Percentiles rank a stretch among this genome's conserved stretches.
Conservation (phyloP, 1,140 invertebrate genomes). For the Zaprionus vittiger region DNA sequence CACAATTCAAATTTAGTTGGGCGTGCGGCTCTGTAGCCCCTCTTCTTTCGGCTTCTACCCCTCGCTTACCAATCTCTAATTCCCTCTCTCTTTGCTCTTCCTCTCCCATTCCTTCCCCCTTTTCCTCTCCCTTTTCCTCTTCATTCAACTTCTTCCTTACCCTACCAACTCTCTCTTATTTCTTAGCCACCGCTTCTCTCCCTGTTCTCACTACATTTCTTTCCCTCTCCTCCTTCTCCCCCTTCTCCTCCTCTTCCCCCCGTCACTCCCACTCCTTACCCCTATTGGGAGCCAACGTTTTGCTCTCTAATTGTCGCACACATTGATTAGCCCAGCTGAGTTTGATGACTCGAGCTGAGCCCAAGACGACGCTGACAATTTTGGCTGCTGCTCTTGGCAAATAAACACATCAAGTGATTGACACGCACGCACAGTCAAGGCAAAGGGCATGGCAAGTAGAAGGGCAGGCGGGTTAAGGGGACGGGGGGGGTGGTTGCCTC, state of each 20-base stretch:
- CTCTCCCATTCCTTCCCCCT: no score
- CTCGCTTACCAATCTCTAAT: no score
- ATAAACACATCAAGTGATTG: slow-evolving; percentile 75
- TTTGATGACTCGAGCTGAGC: slow-evolving; percentile 13
- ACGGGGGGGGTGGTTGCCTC: background rate
- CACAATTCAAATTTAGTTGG: slow-evolving; percentile 3
- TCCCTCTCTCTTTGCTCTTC: background rate
- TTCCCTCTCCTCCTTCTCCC: background rate
- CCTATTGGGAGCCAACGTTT: background rate
- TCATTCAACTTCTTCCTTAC: no score
- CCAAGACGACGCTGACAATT: slow-evolving; percentile 12
- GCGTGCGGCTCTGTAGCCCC: background rate
- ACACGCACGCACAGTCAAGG: slow-evolving; percentile 54
- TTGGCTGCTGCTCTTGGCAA: slow-evolving; percentile 49
- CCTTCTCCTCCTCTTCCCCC: background rate
- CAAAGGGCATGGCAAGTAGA: no score
- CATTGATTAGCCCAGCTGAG: slow-evolving; percentile 59
- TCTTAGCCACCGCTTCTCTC: no score
- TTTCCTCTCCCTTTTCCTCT: no score
- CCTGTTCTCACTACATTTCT: no score
- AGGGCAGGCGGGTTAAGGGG: background rate
- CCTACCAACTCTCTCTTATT: no score
- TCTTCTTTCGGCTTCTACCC: no score
- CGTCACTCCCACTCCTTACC: background rate
- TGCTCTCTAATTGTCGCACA: slow-evolving; percentile 57